Evolutionary conservation across 2,888 invertebrate genomes (phyloP), one percentile per base, ranked within the genome.

Genomic region (Chrysomela aeneicollis): DNA sequence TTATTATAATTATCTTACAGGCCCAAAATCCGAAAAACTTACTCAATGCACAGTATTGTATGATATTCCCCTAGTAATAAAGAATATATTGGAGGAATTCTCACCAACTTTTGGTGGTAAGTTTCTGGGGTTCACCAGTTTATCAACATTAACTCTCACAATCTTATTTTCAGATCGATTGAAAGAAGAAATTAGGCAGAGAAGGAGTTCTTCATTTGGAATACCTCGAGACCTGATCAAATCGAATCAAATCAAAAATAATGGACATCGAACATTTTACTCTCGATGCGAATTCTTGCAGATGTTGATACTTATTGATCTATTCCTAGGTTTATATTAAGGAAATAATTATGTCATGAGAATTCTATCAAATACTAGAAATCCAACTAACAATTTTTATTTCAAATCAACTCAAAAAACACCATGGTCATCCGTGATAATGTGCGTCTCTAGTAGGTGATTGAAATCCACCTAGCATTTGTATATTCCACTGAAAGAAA

Each of bases 21-120:
- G 77, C 9, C 74, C 77, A 3, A 68, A 70, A 35, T 62, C 50
- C 57, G 65, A 72, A 10, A 67, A 69, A 15, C 55, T 78, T 8
- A 26, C 59, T 8, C 61, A 69, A 57, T 71, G 74, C 26, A 60
- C 55, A 1, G 64, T 71, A 6, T 63, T 78, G 2, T 75, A 74
- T 51, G 77, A 79, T 50, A 70, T 79, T 30, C 78, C 78, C n/a
- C 66, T 74, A 12, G 67, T 70, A 10, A 63, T 79, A 17, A 74
- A 75, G 53, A 71, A 71, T 53, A 71, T 71, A 50, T 54, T 75
- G 51, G 70, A 69, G 61, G 61, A 71, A 64, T 51, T 42, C 6
- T 66, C 64, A 26, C 69, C 71, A 12, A 66, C 42, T 19, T 71
- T 69, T 52, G 64, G 59, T 32, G 65, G 63, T 65, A 60, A 57